Evolutionary conservation across 2,113 vertebrate species (phyloP), one percentile per base, ranked within the genome.

Genomic region (Cyanoliseus patagonus): DNA sequence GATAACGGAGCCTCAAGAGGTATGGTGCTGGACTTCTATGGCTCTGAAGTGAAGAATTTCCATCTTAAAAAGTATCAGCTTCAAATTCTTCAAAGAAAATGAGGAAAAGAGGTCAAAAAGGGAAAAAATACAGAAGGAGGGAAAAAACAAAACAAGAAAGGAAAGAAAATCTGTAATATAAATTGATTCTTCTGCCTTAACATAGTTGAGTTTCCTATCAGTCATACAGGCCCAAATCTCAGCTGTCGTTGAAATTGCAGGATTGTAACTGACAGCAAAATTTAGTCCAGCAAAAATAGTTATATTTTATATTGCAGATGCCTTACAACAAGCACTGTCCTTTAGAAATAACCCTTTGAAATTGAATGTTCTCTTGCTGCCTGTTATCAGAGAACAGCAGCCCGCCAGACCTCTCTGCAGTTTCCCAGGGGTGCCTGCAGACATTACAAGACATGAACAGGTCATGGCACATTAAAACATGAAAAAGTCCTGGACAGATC

Each of bases 341-440:
- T 92, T 90, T 83, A 83, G 51, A 93, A 96, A 86, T 33, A 77
- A 41, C 20, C 44, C 41, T 90, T 74, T 64, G 88, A 90, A 95
- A 90, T 3, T 16, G 39, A 88, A 68, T 67, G 70, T 57, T 79
- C 49, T 85, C 37, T 89, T 13, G 2, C 35, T 88, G 42, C 25
- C 28, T 92, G 95, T 96, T 97, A 96, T 97, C 95, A 89, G 80
- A 85, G 53, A 74, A 37, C 4, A 70, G 69, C 91, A 97, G 87
- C 62, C 76, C 0, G 0, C 35, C 66, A 64, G 79, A 83, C 20
- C 41, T 88, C 70, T 68, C 81, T 57, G 39, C 55, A 76, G 74
- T 57, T 88, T 94, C 80, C 70, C 83, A 62, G 53, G 39, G 57
- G 66, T 88, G 68, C 55, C 73, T 79, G 59, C 41, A 92, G 89